Base-by-base conservation (phyloP, 2,113 vertebrate species). In the Dolichotis patagonum region DNA sequence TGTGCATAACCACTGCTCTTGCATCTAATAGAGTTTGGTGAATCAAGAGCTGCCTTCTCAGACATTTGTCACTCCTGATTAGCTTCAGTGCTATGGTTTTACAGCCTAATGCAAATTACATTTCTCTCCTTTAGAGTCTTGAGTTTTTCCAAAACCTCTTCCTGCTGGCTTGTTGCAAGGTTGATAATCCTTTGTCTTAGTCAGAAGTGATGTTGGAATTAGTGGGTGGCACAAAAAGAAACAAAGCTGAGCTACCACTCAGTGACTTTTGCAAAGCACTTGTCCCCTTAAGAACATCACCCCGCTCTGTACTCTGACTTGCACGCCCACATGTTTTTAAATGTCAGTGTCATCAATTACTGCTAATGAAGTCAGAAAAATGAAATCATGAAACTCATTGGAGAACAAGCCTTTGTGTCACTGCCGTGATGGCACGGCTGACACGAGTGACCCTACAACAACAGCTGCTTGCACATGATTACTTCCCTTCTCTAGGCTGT, bases 291-390 rank as follows among this genome's bases (percentile, higher is more conserved):
- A 92, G 77, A 92, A 85, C 17, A 73, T 88, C 35, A 49, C 30
- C 11, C 69, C 69, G 20, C 32, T 32, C 63, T 38, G n/a, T 41
- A 32, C 60, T 54, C 82, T 90, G 46, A 78, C 35, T 85, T 88
- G 41, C 60, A 62, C 13, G 35, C 7, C 7, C 19, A 87, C 20
- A n/a, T 22, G 12, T 85, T 93, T 94, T 81, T 9, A 87, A 96
- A 91, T 91, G 93, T 83, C 71, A 24, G 5, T 5, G 14, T 35
- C 62, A 82, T 91, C 91, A 93, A 90, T 92, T 96, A 85, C 80
- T 94, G 92, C 71, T 82, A 97, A 91, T 97, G 90, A 96, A 97
- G 58, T 92, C 88, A 95, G 35, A 71, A 69, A 92, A 88, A 88
- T 83, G 62, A 93, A 95, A 96, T 93, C 75, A 78, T 85, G 85